A percentile compares a stretch with the other conserved stretches of the same genome.
phyloP scores from a whole-genome alignment of 2,113 vertebrate genomes.

The Podarcis cretensis region DNA sequence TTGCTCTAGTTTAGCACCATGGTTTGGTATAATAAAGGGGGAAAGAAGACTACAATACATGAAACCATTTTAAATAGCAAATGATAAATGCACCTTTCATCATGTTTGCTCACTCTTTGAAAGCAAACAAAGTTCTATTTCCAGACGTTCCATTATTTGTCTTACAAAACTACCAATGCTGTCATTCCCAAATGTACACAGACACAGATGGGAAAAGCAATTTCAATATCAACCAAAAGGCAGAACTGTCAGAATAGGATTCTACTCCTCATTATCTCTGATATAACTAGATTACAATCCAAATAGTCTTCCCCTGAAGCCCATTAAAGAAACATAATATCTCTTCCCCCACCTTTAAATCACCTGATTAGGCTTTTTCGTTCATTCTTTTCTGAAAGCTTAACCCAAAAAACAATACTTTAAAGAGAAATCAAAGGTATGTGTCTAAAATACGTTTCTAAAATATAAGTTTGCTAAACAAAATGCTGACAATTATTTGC shows the following conservation, averaged over 20 bases:
- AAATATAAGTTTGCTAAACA: neutral
- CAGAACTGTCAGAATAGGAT: neutral
- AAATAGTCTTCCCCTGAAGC: neutral
- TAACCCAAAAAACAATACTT: neutral
- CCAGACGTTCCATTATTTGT: slow-evolving; percentile 25
- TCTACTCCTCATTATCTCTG: slow-evolving; percentile 13
- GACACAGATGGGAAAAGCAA: slow-evolving; percentile 2
- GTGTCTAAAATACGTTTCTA: neutral
- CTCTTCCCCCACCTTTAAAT: neutral
- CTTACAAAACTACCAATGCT: slow-evolving; percentile 37
- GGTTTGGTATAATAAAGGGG: neutral
- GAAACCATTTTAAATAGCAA: neutral
- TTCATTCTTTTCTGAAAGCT: neutral
- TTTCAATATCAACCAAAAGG: neutral
- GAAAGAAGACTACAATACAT: slow-evolving; percentile 5
- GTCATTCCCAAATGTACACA: slow-evolving; percentile 6
- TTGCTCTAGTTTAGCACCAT: neutral
- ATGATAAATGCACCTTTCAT: neutral
- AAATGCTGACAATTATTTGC: neutral
- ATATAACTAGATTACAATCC: slow-evolving; percentile 14
- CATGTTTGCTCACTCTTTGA: slow-evolving; percentile 1
- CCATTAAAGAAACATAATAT: slow-evolving; percentile 3
- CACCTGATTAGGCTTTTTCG: slow-evolving; percentile 3
- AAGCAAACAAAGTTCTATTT: slow-evolving; percentile 39
- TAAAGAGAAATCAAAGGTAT: neutral